Percentiles rank a stretch among this genome's conserved stretches.
Evolutionary conservation across 2,113 vertebrate species (phyloP).

Genomic region (Corythaixoides concolor): DNA sequence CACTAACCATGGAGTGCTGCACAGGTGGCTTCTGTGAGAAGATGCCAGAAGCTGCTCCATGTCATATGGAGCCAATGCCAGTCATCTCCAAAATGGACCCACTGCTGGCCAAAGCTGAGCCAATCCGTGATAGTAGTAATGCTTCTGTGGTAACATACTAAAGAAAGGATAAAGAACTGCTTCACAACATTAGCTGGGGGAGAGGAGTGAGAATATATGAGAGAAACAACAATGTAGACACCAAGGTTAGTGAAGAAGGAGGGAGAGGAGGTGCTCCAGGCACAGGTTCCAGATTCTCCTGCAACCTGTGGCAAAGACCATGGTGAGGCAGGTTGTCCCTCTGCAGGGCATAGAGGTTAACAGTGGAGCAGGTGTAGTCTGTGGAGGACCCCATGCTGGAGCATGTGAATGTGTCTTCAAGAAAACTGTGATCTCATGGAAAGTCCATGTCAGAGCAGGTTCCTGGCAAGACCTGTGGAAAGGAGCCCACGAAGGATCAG

Average conservation of each 20-base stretch:
- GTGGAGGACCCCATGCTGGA: background rate
- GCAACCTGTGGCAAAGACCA: background rate
- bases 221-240: background rate
- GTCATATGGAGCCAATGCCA: background rate
- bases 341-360: background rate
- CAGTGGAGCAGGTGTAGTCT: background rate
- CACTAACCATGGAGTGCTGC: background rate
- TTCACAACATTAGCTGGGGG: background rate
- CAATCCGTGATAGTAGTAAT: background rate
- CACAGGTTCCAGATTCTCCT: background rate
- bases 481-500: background rate
- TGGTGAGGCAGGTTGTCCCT: background rate
- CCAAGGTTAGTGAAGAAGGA: no score
- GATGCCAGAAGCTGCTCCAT: background rate
- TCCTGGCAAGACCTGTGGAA: background rate
- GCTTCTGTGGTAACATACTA: no score
- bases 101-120: no score
- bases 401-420: background rate
- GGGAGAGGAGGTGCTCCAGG: no score
- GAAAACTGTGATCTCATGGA: background rate
- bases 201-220: background rate
- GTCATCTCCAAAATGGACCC: background rate
- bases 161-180: background rate
- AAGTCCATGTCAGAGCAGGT: background rate
- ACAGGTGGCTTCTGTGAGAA: no score